Base-by-base conservation (phyloP, 2,113 vertebrate genomes). In the Mustela nigripes region DNA sequence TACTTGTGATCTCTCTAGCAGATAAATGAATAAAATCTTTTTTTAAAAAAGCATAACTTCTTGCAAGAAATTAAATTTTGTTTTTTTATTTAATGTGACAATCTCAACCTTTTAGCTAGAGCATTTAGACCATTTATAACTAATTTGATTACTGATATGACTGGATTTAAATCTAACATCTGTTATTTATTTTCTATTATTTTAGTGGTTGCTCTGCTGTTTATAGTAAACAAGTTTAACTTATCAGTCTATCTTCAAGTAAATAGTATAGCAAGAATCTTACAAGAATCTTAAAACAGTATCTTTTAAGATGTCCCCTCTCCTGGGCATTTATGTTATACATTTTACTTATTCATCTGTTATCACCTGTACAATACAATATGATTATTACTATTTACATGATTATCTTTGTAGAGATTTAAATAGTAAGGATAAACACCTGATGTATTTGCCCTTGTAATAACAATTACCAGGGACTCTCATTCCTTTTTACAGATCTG, bases 371-470 rank as follows among this genome's bases (percentile, higher is more conserved):
- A 95, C 0, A 89, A 85, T 73, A 81, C 2, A 89, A 84, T 73
- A 81, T 1, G 45, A 91, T 79, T 86, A 22, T 58, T 73, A 24
- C 56, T 78, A 6, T 94, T 92, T 86, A 92, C 15, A 76, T 5
- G 85, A 85, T 48, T 36, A 65, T 16, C 53, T 94, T 86, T 53
- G 73, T 33, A 89, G 14, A 89, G 48, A 91, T 45, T 93, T 86
- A 97, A 84, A 56, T 86, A 93, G 42, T 36, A 80, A 81, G 26
- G 90, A 97, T 79, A 80, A 95, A 83, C 5, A 76, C 19, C n/a
- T 83, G 42, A 58, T 36, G 7, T 78, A 48, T 48, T 48, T 78
- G 26, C 26, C 42, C 7, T 78, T 48, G 89, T 84, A 88, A 80
- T 80, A 80, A 60, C 4, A 78, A 80, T 80, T 95, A 80, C 56